phyloP scores from a whole-genome alignment of 2,797 vertebrate species.

The Acrossocheilus wenchowensis region DNA sequence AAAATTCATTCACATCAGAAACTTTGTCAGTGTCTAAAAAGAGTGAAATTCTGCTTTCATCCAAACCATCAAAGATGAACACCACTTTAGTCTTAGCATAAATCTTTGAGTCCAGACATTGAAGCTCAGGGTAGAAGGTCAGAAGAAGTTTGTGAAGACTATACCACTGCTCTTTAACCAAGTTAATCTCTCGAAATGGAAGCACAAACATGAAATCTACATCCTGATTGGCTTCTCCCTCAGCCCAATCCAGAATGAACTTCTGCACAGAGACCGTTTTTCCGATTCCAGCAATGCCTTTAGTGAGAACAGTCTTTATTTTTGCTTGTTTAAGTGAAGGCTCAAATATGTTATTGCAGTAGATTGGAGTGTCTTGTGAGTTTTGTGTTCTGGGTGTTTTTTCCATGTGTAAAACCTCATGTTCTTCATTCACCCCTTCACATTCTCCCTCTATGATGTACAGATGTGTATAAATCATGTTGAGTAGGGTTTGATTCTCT shows the following conservation, averaged over 20 bases:
- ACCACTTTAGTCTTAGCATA: neutral
- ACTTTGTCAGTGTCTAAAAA: neutral
- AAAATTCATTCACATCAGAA: neutral
- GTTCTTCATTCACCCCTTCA: neutral
- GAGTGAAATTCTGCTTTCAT: conserved; percentile 14
- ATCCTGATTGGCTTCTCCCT: neutral
- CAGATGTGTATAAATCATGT: neutral
- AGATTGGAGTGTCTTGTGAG: neutral
- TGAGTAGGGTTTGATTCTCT: neutral
- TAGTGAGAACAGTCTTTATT: neutral
- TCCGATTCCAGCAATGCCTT: neutral
- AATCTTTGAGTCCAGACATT: neutral
- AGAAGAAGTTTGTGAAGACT: conserved; percentile 1
- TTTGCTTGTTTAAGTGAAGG: neutral
- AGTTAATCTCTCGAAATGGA: conserved; percentile 4
- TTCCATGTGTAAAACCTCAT: neutral
- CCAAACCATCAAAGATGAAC: conserved; percentile 31
- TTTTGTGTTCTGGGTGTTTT: neutral
- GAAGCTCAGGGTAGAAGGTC: conserved; percentile 1
- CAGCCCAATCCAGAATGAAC: neutral
- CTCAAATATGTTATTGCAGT: neutral
- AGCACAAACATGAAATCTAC: conserved; percentile 1
- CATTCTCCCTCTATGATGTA: neutral
- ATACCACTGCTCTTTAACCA: neutral
- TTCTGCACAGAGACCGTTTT: neutral